Evolutionary conservation across 1,140 invertebrate species (phyloP).

Genomic region (Bombus affinis): DNA sequence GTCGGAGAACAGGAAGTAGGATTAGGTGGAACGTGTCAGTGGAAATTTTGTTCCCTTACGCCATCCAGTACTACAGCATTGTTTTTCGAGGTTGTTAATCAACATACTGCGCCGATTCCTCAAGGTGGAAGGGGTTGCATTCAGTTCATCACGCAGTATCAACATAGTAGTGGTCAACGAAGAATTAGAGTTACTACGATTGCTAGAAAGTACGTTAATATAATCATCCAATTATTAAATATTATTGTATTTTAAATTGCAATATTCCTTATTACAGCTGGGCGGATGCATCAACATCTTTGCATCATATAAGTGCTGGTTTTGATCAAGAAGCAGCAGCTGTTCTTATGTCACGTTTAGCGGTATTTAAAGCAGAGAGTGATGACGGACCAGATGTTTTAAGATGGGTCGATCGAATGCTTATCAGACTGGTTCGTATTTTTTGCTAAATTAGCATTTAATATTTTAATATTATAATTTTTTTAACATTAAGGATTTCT

Average conservation of each 20-base stretch:
- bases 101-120: conserved; percentile 96
- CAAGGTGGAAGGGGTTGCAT: conserved; percentile 98
- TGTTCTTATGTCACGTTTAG: conserved; percentile 98
- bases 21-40: conserved; percentile 97
- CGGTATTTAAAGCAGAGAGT: conserved; percentile 97
- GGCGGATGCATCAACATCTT: conserved; percentile 91
- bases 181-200: conserved; percentile 98
- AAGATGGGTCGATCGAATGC: conserved; percentile 98
- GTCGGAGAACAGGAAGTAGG: conserved; percentile 99
- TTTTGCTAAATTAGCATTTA: background rate
- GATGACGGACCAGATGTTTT: conserved; percentile 98
- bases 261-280: conserved; percentile 83
- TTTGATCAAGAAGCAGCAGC: conserved; percentile 99
- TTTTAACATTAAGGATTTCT: conserved; percentile 10
- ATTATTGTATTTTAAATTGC: background rate
- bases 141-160: conserved; percentile 99
- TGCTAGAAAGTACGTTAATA: conserved; percentile 91
- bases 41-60: conserved; percentile 98
- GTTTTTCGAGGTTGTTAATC: conserved; percentile 99
- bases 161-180: conserved; percentile 97
- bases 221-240: background rate
- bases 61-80: conserved; percentile 96
- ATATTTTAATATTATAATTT: background rate
- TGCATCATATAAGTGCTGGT: conserved; percentile 93
- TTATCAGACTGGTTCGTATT: conserved; percentile 94